phyloP scores from a whole-genome alignment of 2,113 vertebrate species.

The Zootoca vivipara region DNA sequence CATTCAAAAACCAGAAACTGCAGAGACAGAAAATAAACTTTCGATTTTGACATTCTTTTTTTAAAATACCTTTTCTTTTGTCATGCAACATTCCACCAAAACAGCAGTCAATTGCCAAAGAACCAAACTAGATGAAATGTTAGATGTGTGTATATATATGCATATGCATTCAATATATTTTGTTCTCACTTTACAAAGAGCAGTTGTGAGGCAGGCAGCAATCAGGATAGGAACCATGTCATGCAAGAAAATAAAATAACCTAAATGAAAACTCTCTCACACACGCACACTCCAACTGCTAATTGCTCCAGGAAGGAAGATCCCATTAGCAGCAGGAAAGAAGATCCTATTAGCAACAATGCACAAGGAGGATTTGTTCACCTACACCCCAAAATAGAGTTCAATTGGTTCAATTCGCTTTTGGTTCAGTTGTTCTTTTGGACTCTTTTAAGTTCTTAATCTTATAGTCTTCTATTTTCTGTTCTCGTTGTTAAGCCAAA shows the following conservation, averaged over 20 bases:
- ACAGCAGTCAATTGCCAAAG: neutral
- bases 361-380: neutral
- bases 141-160: neutral
- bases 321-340: too few species aligned
- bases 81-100: neutral
- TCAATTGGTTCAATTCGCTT: too few species aligned
- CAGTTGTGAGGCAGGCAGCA: neutral
- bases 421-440: too few species aligned
- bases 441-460: too few species aligned
- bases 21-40: slow-evolving; percentile 27
- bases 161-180: too few species aligned
- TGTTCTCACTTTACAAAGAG: too few species aligned
- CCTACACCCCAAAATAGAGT: neutral
- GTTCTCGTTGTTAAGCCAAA: too few species aligned
- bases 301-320: neutral
- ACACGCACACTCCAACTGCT: neutral
- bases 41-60: neutral
- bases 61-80: neutral
- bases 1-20: slow-evolving; percentile 29
- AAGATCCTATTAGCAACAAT: too few species aligned
- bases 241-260: neutral
- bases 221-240: neutral
- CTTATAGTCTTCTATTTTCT: too few species aligned
- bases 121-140: neutral
- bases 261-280: neutral